Conservation (phyloP, 2,888 invertebrate genomes). For the Lycocerus yunnanus region DNA sequence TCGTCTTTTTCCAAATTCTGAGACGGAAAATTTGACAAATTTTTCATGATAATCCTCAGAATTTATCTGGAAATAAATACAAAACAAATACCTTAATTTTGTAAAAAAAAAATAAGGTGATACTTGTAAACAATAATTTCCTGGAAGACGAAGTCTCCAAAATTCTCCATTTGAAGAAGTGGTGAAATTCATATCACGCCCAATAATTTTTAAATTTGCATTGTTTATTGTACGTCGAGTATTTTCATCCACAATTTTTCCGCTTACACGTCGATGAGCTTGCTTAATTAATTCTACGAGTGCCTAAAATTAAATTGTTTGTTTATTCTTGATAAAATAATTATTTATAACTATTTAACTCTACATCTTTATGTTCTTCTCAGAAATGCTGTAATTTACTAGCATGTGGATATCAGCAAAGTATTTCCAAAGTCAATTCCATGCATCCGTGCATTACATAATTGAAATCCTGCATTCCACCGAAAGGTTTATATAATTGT, state of each 20-base stretch:
- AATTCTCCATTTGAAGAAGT: conserved; percentile 65
- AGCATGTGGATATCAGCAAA: conserved; percentile 66
- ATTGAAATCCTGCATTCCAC: conserved; percentile 72
- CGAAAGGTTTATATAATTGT: conserved; percentile 40
- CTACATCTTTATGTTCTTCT: conserved; percentile 63
- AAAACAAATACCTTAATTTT: not conserved
- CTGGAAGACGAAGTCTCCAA: conserved; percentile 68
- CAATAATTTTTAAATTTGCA: conserved; percentile 59
- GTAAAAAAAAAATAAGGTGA: not conserved
- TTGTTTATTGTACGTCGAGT: conserved; percentile 56
- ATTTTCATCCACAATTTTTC: conserved; percentile 59
- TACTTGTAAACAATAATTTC: conserved; percentile 62
- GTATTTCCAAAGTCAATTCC: conserved; percentile 69
- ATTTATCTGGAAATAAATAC: conserved; percentile 20
- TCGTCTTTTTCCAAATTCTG: not conserved
- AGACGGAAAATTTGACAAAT: conserved; percentile 18
- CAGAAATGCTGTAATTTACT: conserved; percentile 59
- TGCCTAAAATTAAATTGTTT: conserved; percentile 48
- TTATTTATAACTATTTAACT: not conserved
- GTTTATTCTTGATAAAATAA: not conserved
- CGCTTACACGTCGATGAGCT: conserved; percentile 64
- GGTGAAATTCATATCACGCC: conserved; percentile 62
- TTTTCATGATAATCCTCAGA: conserved; percentile 25
- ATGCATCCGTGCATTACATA: conserved; percentile 69
- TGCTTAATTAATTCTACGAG: conserved; percentile 61